A percentile compares a stretch with the other conserved stretches of the same genome.
These are phyloP conservation scores for Ardeotis arabs DNA, from an alignment of 2,113 vertebrate genomes.

Conservation along the genomic window DNA sequence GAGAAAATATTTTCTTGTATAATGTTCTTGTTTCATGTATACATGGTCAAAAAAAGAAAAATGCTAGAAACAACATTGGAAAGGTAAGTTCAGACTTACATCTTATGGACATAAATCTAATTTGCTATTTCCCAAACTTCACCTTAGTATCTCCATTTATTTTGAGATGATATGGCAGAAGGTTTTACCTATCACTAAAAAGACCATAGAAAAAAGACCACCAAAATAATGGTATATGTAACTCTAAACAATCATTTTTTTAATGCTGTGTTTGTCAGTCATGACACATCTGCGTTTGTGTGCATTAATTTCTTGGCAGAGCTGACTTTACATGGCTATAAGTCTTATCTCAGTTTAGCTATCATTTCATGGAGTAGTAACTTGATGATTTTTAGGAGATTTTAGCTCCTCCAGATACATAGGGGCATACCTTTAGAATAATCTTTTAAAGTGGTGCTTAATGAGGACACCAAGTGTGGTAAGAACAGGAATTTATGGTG, in stretches of 20 bases:
- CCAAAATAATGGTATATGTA: background rate
- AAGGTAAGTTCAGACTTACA: background rate
- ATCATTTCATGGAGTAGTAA: background rate
- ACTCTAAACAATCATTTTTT: background rate
- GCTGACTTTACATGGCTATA: background rate
- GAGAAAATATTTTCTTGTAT: background rate
- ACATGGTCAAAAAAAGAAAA: background rate
- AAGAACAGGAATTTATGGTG: background rate
- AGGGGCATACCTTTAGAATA: conserved; percentile 42
- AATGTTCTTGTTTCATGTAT: background rate
- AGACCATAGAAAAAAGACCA: background rate
- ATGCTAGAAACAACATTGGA: background rate
- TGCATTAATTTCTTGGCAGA: background rate
- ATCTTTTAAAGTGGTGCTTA: background rate
- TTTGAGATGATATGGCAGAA: background rate
- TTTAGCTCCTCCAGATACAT: conserved; percentile 61
- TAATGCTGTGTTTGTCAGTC: background rate
- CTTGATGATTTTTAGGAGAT: background rate
- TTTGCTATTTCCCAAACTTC: background rate
- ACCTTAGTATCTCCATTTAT: background rate
- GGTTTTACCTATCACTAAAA: background rate
- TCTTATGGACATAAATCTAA: background rate
- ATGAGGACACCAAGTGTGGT: background rate
- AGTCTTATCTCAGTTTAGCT: background rate
- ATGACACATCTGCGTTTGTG: background rate